These are phyloP conservation scores for Pagrus major DNA, from an alignment of 2,113 vertebrate species.

Conservation along the genomic window DNA sequence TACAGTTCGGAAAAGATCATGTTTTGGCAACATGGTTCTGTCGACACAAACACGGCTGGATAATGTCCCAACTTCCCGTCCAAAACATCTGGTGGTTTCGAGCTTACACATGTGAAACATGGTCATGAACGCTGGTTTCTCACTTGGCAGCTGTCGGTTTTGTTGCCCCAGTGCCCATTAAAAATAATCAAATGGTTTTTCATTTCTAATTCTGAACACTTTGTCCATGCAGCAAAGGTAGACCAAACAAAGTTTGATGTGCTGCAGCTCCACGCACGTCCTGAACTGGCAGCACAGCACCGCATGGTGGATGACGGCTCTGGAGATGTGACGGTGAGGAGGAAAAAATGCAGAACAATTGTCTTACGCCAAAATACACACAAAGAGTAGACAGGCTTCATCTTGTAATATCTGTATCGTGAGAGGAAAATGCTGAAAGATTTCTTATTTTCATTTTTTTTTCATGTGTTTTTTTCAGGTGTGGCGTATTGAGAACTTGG, in stretches of 20 bases:
- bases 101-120: too few species aligned
- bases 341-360: not conserved
- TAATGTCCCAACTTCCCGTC: too few species aligned
- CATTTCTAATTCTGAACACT: not conserved
- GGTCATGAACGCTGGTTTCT: too few species aligned
- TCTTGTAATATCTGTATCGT: not conserved
- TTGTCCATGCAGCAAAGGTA: slow-evolving; percentile 86
- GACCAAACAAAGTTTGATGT: slow-evolving; percentile 91
- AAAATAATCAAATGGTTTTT: too few species aligned
- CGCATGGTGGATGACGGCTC: slow-evolving; percentile 93
- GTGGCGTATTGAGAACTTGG: slow-evolving; percentile 90
- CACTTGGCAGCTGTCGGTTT: too few species aligned
- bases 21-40: too few species aligned
- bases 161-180: too few species aligned
- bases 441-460: not conserved
- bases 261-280: slow-evolving; percentile 88
- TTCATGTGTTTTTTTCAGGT: slow-evolving; percentile 85
- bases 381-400: rapidly evolving
- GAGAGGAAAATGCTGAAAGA: not conserved
- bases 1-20: too few species aligned
- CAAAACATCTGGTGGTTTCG: too few species aligned
- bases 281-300: slow-evolving; percentile 90
- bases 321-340: slow-evolving; percentile 86
- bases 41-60: too few species aligned
- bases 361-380: not conserved